A percentile compares a stretch with the other conserved stretches of the same genome.
These are phyloP conservation scores for Antheraea assamensis DNA, from an alignment of 2,888 invertebrate genomes.

Conservation along the genomic window DNA sequence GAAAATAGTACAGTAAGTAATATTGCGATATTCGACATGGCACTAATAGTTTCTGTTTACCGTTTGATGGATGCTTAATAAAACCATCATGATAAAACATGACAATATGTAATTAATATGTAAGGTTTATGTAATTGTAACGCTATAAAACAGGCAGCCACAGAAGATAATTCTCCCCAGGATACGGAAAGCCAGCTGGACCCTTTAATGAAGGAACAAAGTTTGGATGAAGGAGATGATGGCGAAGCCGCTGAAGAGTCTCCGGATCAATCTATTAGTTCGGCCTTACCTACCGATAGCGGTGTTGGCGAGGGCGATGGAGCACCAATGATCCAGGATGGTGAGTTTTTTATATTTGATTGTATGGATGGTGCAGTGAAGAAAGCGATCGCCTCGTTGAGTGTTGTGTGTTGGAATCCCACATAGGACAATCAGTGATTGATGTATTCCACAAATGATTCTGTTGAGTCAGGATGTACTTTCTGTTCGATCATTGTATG, in stretches of 20 bases:
- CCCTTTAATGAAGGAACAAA: conserved; percentile 61
- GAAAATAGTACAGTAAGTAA: neutral
- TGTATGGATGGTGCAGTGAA: no score
- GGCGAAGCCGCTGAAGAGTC: conserved; percentile 70
- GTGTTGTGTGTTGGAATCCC: no score
- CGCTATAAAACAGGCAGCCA: conserved; percentile 48
- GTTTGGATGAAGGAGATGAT: conserved; percentile 59
- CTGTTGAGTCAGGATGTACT: no score
- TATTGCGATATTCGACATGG: no score
- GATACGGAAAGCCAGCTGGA: conserved; percentile 67
- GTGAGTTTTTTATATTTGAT: conserved; percentile 39
- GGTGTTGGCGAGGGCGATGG: conserved; percentile 68
- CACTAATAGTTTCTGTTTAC: no score
- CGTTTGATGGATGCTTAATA: neutral
- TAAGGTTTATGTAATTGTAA: neutral
- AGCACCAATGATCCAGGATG: conserved; percentile 69
- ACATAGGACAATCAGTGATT: no score
- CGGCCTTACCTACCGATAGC: conserved; percentile 72
- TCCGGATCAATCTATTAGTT: conserved; percentile 77
- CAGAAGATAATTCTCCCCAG: conserved; percentile 67
- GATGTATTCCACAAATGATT: no score
- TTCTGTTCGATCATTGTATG: no score
- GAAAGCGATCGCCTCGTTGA: no score
- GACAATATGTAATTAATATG: neutral
- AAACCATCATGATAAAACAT: neutral